phyloP scores from a whole-genome alignment of 2,797 vertebrate species.

The Mus spretus region DNA sequence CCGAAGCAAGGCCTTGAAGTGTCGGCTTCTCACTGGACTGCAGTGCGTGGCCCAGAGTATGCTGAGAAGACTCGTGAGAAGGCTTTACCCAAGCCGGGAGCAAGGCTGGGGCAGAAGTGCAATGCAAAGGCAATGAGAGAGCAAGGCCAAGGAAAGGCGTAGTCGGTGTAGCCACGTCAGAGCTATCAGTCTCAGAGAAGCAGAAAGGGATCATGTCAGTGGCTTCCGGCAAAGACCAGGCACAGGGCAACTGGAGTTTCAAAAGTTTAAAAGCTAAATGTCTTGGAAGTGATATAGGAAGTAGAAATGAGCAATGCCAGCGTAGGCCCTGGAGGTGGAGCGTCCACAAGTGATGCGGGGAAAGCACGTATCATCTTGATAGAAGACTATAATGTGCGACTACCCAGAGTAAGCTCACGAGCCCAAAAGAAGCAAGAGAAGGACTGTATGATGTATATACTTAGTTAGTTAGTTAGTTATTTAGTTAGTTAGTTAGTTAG shows the following conservation, averaged over 20 bases:
- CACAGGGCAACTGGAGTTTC: background rate
- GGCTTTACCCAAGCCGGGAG: background rate
- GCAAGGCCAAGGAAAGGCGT: background rate
- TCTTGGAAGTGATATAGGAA: background rate
- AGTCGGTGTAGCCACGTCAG: background rate
- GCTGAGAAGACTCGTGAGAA: constrained; percentile 18
- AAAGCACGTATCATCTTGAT: background rate
- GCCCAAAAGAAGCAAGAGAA: constrained; percentile 2
- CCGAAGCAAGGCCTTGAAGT: constrained; percentile 65
- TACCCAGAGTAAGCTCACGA: constrained; percentile 20
- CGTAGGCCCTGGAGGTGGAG: background rate
- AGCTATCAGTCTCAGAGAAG: background rate
- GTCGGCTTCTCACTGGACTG: constrained; percentile 42
- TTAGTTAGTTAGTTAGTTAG: too few species aligned
- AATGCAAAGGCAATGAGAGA: constrained; percentile 11
- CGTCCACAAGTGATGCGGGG: background rate
- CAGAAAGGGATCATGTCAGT: background rate
- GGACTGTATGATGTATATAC: background rate
- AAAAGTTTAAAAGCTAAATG: background rate
- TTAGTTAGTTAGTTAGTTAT: too few species aligned
- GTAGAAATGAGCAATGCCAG: background rate
- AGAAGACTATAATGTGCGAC: background rate
- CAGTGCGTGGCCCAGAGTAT: background rate
- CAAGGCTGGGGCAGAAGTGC: background rate
- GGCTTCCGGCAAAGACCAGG: background rate